phyloP scores from a whole-genome alignment of 2,888 invertebrate genomes.

The Sinhomidia bicolor region DNA sequence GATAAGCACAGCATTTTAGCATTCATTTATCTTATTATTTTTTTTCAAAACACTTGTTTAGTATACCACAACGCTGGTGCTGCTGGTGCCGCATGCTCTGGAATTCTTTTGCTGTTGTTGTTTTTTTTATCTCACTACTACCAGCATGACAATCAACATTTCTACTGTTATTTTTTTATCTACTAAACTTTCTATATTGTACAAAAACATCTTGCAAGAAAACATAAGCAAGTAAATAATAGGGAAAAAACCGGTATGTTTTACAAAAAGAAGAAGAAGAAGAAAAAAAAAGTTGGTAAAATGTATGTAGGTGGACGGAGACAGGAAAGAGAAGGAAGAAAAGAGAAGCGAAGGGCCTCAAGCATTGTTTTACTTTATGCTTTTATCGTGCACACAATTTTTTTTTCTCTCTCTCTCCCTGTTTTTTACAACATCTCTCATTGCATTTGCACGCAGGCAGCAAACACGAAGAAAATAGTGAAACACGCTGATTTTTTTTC shows the following conservation, averaged over 20 bases:
- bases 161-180: no score
- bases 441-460: background rate
- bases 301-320: background rate
- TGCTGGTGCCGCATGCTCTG: background rate
- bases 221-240: background rate
- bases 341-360: background rate
- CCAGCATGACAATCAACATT: no score
- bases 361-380: constrained; percentile 17
- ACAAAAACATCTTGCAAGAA: no score
- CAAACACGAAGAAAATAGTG: background rate
- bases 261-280: background rate
- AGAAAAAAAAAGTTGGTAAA: background rate
- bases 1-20: no score
- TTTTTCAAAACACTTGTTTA: background rate
- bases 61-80: background rate
- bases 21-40: no score
- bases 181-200: no score
- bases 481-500: constrained; percentile 40
- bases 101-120: no score
- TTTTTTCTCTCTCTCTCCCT: no score
- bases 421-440: background rate
- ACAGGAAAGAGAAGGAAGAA: background rate
- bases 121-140: no score
- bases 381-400: background rate
- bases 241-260: constrained; percentile 21